Base-by-base conservation (phyloP, 2,113 vertebrate species). In the Lanius collurio region DNA sequence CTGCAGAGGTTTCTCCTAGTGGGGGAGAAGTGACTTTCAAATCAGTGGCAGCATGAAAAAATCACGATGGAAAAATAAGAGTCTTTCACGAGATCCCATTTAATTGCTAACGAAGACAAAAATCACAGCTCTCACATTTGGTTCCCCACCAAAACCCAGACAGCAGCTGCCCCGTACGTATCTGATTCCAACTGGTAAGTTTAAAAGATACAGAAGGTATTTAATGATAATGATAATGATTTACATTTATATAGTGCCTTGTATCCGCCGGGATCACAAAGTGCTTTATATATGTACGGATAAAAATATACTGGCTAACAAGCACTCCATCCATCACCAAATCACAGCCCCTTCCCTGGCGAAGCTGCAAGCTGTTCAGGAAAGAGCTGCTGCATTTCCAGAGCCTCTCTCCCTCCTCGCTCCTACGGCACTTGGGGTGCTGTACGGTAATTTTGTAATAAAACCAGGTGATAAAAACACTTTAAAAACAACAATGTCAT, bases 381-480 rank as follows among this genome's bases (percentile, higher is more conserved):
- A 46, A 85, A 14, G 85, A 53, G 64, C 2, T 22, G 64, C 74
- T 55, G 69, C 73, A 21, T 41, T 64, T 70, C 81, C 85, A 74
- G 42, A 87, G 26, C 70, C 0, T 1, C 50, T 76, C 78, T 83
- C 53, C 56, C 50, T 90, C 70, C 64, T 64, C 13, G 0, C n/a
- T 64, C 77, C 90, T 50, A 6, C 9, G n/a, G 86, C 39, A 79
- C 62, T 95, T 47, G 60, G 93, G 94, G 89, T 86, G 93, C 79
- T 44, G 13, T 8, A 55, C 6, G 1, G 92, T 83, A 78, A 93
- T 96, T 93, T 50, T 69, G 75, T 79, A 41, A 90, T 97, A 95
- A 97, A 97, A 95, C 63, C 91, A 87, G 93, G 92, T 88, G 93
- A 95, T 97, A 97, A 97, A 97, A 95, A 6, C 94, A 94, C 89